Evolutionary conservation across 1,140 invertebrate species (phyloP).

Genomic region (Tetramorium simillimum): DNA sequence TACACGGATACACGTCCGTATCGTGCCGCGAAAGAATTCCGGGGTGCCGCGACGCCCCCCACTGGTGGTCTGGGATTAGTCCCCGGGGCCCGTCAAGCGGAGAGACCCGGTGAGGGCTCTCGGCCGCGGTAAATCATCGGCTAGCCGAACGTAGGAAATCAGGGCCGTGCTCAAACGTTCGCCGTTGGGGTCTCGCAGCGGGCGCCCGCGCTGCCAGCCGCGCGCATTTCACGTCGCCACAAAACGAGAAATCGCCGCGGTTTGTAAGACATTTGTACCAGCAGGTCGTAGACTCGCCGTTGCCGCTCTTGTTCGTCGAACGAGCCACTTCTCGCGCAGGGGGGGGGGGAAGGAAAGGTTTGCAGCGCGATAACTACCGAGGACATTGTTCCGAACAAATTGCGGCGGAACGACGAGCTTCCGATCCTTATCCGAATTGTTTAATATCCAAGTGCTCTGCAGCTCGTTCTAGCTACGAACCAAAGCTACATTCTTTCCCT

Average conservation of each 20-base stretch:
- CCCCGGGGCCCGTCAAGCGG: conserved; percentile 69
- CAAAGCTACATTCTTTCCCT: neutral
- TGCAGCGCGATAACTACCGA: conserved; percentile 6
- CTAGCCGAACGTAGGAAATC: conserved; percentile 78
- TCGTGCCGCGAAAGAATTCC: conserved; percentile 78
- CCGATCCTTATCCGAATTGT: neutral
- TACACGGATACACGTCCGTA: conserved; percentile 70
- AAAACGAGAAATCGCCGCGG: conserved; percentile 78
- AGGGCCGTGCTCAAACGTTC: conserved; percentile 79
- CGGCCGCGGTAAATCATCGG: conserved; percentile 77
- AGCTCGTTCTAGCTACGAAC: neutral
- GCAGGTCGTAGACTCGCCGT: conserved; percentile 68
- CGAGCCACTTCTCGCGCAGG: neutral
- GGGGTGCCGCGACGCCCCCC: conserved; percentile 71
- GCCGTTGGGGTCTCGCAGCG: conserved; percentile 80
- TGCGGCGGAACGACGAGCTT: neutral
- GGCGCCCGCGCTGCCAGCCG: conserved; percentile 75
- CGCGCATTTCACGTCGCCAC: conserved; percentile 74
- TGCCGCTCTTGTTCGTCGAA: conserved; percentile 58
- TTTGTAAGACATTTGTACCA: conserved; percentile 84
- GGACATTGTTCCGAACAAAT: conserved; percentile 20
- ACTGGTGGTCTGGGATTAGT: conserved; percentile 73
- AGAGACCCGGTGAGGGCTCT: conserved; percentile 46
- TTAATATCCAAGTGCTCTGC: neutral
- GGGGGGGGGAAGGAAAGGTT: too few species aligned